A percentile compares a stretch with the other conserved stretches of the same genome.
phyloP scores from a whole-genome alignment of 2,797 vertebrate genomes.

The Acanthiza pusilla region DNA sequence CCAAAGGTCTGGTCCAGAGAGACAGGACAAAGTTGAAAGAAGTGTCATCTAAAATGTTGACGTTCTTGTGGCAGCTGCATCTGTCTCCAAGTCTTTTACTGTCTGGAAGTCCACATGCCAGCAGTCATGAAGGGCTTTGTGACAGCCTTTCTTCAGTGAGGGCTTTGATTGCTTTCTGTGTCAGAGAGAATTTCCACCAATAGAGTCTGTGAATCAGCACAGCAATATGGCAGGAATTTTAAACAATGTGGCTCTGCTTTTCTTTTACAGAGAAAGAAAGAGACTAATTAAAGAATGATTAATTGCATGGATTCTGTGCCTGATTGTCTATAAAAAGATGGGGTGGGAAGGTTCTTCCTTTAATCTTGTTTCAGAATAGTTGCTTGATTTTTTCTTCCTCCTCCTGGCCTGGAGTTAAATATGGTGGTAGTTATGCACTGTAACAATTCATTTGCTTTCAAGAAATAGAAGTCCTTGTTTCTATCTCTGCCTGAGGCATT shows the following conservation, averaged over 20 bases:
- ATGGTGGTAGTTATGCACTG: conserved; percentile 13
- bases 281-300: conserved; percentile 50
- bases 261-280: conserved; percentile 14
- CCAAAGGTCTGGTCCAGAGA: background rate
- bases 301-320: conserved; percentile 23
- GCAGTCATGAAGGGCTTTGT: background rate
- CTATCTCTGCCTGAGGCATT: conserved; percentile 20
- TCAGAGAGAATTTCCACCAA: conserved; percentile 25
- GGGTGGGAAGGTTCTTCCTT: conserved; percentile 28
- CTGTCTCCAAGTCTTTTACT: background rate
- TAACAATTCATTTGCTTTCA: conserved; percentile 40
- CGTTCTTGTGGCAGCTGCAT: background rate
- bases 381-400: background rate
- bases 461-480: conserved; percentile 30
- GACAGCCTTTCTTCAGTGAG: background rate
- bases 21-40: background rate
- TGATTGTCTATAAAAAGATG: conserved; percentile 23
- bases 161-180: conserved; percentile 28
- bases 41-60: background rate
- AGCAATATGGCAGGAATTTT: conserved; percentile 51
- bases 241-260: conserved; percentile 17
- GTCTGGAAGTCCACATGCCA: background rate
- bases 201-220: conserved; percentile 1
- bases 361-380: conserved; percentile 34
- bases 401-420: conserved; percentile 34